Conservation (phyloP, 1,140 invertebrate species). For the Triops cancriformis region DNA sequence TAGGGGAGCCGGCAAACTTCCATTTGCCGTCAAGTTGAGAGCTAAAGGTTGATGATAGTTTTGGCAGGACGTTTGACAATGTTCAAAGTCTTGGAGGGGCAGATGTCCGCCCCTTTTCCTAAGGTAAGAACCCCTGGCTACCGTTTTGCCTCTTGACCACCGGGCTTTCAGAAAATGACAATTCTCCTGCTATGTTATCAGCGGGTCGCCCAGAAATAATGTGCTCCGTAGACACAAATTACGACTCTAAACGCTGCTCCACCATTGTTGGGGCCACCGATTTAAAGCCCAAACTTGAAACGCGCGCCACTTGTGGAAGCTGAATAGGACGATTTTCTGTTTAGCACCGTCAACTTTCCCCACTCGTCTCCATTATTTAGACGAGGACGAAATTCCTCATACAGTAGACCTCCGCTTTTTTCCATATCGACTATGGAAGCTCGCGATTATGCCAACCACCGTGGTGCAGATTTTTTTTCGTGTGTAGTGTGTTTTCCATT, state of each 20-base stretch:
- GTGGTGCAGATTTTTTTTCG: too few relatives aligned
- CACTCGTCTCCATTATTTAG: neutral
- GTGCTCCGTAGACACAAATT: neutral
- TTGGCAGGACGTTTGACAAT: conserved; percentile 2
- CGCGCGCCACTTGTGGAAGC: neutral
- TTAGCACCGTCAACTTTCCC: neutral
- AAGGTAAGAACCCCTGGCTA: neutral
- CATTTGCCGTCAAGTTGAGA: too few relatives aligned
- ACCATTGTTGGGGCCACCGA: neutral
- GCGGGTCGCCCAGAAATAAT: neutral
- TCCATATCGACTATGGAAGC: too few relatives aligned
- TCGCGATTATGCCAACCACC: too few relatives aligned
- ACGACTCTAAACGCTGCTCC: neutral
- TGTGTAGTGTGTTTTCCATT: too few relatives aligned
- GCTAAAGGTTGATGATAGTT: neutral
- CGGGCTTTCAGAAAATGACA: neutral
- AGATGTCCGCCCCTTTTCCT: conserved; percentile 2
- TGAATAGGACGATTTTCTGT: neutral
- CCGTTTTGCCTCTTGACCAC: neutral
- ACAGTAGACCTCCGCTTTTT: too few relatives aligned
- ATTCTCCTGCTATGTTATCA: conserved; percentile 6
- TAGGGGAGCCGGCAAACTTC: neutral
- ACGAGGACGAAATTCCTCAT: neutral
- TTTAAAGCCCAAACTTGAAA: neutral
- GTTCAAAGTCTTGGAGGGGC: neutral